Evolutionary conservation across 2,888 invertebrate species (phyloP), one percentile per base, ranked within the genome.

Genomic region (Criorhina ranunculi): DNA sequence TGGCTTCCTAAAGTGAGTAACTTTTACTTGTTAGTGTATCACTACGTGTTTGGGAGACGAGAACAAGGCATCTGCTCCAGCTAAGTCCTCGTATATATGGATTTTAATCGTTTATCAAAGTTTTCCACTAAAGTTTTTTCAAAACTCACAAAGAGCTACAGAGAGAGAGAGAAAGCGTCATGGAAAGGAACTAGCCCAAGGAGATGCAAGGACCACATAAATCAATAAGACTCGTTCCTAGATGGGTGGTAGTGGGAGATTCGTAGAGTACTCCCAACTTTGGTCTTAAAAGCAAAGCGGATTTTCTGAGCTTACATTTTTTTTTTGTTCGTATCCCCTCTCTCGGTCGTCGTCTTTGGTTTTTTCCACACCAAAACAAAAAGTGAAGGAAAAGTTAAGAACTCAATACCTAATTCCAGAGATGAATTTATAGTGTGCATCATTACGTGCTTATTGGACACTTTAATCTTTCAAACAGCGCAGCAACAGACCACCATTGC

Each of bases 391-490:
- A 60, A 72, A 72, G 51, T 60, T 72, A 62, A 55, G 75, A 46
- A 57, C 64, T 57, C 59, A 76, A 64, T 75, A 64, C 55, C 24
- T 67, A 66, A 67, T 76, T 49, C 51, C 31, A 40, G 42, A 60
- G 66, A 76, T 60, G 59, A 76, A 76, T 76, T 67, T 67, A 76
- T 51, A 59, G 49, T 67, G 57, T 76, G 66, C 67, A 76, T 67
- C 51, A 76, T 76, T 67, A 67, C 59, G 57, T 76, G 76, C 76
- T 76, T 76, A 76, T 76, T 76, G 67, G 76, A 67, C 76, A 76
- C 67, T 76, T 76, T 76, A 76, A 76, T 76, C 76, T 49, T 67
- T 67, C 37, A 60, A 76, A 51, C 46, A 66, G 24, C n/a, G n/a
- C 17, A 44, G 42, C 31, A 53, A 66, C 49, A 19, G 44, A 24